phyloP scores from a whole-genome alignment of 2,888 invertebrate species.

The Drosophila pseudotalamancana region DNA sequence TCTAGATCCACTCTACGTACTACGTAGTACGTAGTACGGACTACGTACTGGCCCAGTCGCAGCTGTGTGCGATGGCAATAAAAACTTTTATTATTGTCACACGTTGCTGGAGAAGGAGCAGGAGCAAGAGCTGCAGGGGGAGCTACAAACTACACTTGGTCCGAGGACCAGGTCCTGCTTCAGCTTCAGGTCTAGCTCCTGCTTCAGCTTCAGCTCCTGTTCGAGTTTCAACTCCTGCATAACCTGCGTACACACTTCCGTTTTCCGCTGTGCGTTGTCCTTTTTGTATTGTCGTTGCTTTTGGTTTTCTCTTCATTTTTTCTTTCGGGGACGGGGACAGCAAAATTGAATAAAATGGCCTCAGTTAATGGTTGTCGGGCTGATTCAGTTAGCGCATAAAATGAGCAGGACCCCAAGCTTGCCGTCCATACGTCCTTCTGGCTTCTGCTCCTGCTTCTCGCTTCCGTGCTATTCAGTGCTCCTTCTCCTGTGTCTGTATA shows the following conservation, averaged over 20 bases:
- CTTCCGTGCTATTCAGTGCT: slow-evolving; percentile 1
- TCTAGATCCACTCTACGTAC: slow-evolving; percentile 56
- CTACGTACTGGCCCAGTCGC: slow-evolving; percentile 25
- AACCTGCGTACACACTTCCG: slow-evolving; percentile 78
- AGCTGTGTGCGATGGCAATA: slow-evolving; percentile 76
- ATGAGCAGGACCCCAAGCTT: slow-evolving; percentile 64
- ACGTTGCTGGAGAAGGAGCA: slow-evolving; percentile 58
- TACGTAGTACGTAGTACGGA: not conserved
- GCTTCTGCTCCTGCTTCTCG: not conserved
- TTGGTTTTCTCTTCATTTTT: slow-evolving; percentile 12
- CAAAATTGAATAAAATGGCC: slow-evolving; percentile 80
- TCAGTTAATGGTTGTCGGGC: slow-evolving; percentile 79
- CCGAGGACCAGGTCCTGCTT: slow-evolving; percentile 29
- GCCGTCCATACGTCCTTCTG: not conserved
- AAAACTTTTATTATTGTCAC: slow-evolving; percentile 82
- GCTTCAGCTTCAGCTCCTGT: slow-evolving; percentile 10
- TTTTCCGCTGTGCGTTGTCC: slow-evolving; percentile 49
- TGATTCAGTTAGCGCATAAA: slow-evolving; percentile 79
- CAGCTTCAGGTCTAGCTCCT: slow-evolving; percentile 11
- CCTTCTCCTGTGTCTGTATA: slow-evolving; percentile 20
- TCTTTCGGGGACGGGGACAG: slow-evolving; percentile 21
- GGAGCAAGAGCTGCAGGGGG: not conserved
- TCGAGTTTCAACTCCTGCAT: slow-evolving; percentile 46
- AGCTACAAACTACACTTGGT: slow-evolving; percentile 33
- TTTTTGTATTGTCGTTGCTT: slow-evolving; percentile 34